Base-by-base conservation (phyloP, 2,888 invertebrate genomes). In the Caenorhabditis wallacei region DNA sequence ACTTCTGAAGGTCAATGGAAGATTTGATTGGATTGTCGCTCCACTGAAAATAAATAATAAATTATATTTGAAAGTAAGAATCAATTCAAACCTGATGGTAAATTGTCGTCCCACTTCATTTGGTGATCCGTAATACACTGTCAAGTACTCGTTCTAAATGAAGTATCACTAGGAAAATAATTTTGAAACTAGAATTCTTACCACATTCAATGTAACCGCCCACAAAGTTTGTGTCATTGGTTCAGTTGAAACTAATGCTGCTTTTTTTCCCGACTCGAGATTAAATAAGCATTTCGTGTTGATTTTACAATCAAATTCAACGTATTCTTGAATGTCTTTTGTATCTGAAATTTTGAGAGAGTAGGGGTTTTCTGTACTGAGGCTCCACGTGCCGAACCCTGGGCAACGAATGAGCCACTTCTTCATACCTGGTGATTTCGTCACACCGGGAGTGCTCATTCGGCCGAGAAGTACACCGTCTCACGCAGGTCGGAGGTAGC, bases 331-430 rank as follows among this genome's bases (percentile, higher is more conserved):
- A 20, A 72, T 54, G 26, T 72, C 61, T 51, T 37, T 72, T 10
- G 72, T 54, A 53, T 72, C 72, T 72, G 43, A 61, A 61, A 22
- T n/a, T n/a, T n/a, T n/a, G n/a, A n/a, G n/a, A n/a, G n/a, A n/a
- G n/a, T n/a, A n/a, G n/a, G n/a, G n/a, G n/a, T n/a, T n/a, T n/a
- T n/a, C n/a, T 30, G 30, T 30, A 30, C 30, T 30, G 4, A 30
- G n/a, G n/a, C n/a, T n/a, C n/a, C n/a, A n/a, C n/a, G n/a, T n/a
- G n/a, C n/a, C n/a, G n/a, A n/a, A n/a, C n/a, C n/a, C n/a, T n/a
- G n/a, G n/a, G n/a, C n/a, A n/a, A n/a, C n/a, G n/a, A n/a, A n/a
- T n/a, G n/a, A n/a, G n/a, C n/a, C n/a, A n/a, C n/a, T n/a, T n/a
- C n/a, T n/a, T n/a, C n/a, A n/a, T n/a, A n/a, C n/a, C n/a, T n/a